Evolutionary conservation across 2,888 invertebrate genomes (phyloP).

Genomic region (Craniophora ligustri): DNA sequence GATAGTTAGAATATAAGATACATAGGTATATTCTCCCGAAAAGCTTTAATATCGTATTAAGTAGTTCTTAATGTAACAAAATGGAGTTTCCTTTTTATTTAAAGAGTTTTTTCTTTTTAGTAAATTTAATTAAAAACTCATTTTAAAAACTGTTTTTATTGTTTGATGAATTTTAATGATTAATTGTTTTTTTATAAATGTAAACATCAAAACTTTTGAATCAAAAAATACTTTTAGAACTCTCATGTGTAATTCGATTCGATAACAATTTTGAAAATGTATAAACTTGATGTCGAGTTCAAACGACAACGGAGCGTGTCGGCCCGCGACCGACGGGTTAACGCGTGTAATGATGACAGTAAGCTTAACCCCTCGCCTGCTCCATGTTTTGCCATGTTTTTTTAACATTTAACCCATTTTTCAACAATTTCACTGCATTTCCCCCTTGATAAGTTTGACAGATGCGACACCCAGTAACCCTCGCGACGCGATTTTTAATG

Average conservation of each 20-base stretch:
- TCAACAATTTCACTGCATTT: constrained; percentile 81
- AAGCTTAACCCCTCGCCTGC: constrained; percentile 70
- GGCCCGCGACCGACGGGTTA: constrained; percentile 69
- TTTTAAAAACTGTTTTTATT: too few species aligned
- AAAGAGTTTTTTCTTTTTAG: too few species aligned
- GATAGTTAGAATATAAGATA: too few species aligned
- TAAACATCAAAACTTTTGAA: too few species aligned
- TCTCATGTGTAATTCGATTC: neutral
- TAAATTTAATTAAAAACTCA: too few species aligned
- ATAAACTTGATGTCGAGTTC: constrained; percentile 42
- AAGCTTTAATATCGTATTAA: too few species aligned
- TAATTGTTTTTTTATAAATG: too few species aligned
- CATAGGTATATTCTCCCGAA: too few species aligned
- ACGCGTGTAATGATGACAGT: constrained; percentile 66
- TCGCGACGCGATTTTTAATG: constrained; percentile 80
- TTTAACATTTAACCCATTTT: constrained; percentile 86
- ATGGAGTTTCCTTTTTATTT: too few species aligned
- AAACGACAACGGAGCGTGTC: constrained; percentile 62
- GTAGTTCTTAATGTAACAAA: too few species aligned
- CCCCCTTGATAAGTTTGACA: constrained; percentile 77
- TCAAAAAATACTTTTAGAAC: neutral
- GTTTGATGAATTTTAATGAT: too few species aligned
- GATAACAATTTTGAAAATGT: neutral
- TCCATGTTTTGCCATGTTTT: constrained; percentile 77
- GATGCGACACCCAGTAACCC: constrained; percentile 79